Evolutionary conservation across 92 coral and sea anemone genomes (phyloP).

Genomic region (Palythoa caribaeorum): DNA sequence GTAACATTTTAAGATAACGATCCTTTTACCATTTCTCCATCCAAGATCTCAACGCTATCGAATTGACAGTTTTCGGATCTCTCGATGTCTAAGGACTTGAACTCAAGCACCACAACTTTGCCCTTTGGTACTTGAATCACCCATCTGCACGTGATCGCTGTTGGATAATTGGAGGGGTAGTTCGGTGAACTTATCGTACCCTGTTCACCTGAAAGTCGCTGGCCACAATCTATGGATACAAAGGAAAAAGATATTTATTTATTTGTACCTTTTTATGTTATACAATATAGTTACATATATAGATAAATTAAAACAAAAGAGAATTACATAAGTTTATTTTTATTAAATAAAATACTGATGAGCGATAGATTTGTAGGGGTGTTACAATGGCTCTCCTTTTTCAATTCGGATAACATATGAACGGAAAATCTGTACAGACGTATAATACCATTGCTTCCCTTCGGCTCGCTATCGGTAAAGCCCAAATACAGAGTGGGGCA

Average conservation of each 20-base stretch:
- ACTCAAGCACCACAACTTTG: conserved; percentile 64
- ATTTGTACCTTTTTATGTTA: not conserved
- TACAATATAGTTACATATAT: too few species aligned
- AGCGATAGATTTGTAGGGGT: too few species aligned
- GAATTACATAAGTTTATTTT: not conserved
- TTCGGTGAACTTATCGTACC: conserved; percentile 74
- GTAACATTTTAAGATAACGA: not conserved
- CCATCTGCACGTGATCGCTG: conserved; percentile 74
- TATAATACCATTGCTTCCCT: too few species aligned
- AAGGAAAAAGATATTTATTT: too few species aligned
- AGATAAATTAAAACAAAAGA: too few species aligned
- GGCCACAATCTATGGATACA: conserved; percentile 64
- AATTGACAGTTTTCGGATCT: conserved; percentile 76
- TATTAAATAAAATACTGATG: too few species aligned
- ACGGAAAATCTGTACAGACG: too few species aligned
- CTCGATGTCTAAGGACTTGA: conserved; percentile 71
- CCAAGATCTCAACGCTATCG: conserved; percentile 72
- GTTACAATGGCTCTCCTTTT: too few species aligned
- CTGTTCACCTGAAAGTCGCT: conserved; percentile 55
- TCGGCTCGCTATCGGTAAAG: too few species aligned
- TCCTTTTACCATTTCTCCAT: conserved; percentile 72
- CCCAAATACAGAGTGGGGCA: too few species aligned
- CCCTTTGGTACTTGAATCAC: conserved; percentile 54
- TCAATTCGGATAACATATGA: too few species aligned
- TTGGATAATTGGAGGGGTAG: conserved; percentile 73